phyloP scores from a whole-genome alignment of 2,797 vertebrate species.

The Cynodonichthys magdalenae region DNA sequence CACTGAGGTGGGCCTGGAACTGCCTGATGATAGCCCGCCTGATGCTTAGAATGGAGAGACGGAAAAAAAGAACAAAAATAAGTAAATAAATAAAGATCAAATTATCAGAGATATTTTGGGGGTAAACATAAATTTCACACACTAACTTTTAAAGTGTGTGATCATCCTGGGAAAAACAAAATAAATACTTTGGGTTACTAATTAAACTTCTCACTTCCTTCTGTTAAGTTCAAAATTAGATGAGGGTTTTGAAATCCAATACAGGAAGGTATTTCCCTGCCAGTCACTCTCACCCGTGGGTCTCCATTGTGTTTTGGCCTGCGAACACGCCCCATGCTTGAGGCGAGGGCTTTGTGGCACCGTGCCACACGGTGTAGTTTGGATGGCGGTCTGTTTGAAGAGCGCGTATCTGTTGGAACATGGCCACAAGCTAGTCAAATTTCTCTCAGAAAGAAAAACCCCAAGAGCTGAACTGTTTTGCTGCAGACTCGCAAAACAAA shows the following conservation, averaged over 20 bases:
- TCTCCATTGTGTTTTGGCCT: conserved; percentile 77
- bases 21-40: conserved; percentile 64
- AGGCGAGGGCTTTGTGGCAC: conserved; percentile 72
- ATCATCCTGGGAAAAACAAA: conserved; percentile 23
- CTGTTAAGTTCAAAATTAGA: conserved; percentile 69
- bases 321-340: conserved; percentile 70
- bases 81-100: conserved; percentile 19
- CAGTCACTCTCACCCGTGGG: conserved; percentile 68
- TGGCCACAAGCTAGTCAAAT: conserved; percentile 43
- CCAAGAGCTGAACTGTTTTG: conserved; percentile 19
- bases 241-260: conserved; percentile 70
- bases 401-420: conserved; percentile 54
- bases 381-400: conserved; percentile 72
- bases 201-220: conserved; percentile 65
- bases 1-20: conserved; percentile 71
- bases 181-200: conserved; percentile 43
- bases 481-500: conserved; percentile 29
- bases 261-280: conserved; percentile 75
- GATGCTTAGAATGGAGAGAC: conserved; percentile 44
- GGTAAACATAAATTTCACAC: conserved; percentile 39
- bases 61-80: not conserved
- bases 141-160: not conserved
- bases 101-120: conserved; percentile 50
- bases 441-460: conserved; percentile 22
- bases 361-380: conserved; percentile 69